Evolutionary conservation across 1,140 invertebrate genomes (phyloP).

Genomic region (Tetramorium simillimum): DNA sequence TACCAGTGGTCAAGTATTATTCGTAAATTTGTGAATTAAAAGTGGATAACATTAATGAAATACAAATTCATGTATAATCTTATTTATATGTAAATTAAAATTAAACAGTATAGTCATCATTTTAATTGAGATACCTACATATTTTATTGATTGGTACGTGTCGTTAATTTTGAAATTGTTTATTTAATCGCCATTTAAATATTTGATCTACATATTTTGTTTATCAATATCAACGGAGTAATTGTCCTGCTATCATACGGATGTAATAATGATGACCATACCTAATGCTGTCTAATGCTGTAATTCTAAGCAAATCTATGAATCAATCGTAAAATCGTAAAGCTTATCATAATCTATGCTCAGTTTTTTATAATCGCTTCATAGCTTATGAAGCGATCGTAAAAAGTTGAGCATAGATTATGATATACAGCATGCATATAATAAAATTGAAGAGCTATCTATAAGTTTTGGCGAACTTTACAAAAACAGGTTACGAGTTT

Average conservation of each 20-base stretch:
- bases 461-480: too few relatives aligned
- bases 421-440: too few relatives aligned
- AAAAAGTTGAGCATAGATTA: too few relatives aligned
- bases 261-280: constrained; percentile 65
- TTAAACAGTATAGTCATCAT: not conserved
- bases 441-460: too few relatives aligned
- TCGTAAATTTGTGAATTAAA: not conserved
- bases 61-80: not conserved
- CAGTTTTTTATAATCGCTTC: too few relatives aligned
- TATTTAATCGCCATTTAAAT: constrained; percentile 67
- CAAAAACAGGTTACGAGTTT: too few relatives aligned
- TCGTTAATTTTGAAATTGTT: not conserved
- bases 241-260: constrained; percentile 72
- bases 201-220: constrained; percentile 68
- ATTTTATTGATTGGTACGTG: not conserved
- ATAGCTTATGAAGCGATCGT: too few relatives aligned
- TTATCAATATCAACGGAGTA: constrained; percentile 81
- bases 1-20: not conserved
- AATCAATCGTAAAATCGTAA: too few relatives aligned
- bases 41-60: not conserved
- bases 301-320: too few relatives aligned
- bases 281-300: constrained; percentile 56
- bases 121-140: not conserved
- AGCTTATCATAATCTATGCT: too few relatives aligned
- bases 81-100: not conserved